Conservation (phyloP, 2,888 invertebrate species). For the Apotomis turbidana region DNA sequence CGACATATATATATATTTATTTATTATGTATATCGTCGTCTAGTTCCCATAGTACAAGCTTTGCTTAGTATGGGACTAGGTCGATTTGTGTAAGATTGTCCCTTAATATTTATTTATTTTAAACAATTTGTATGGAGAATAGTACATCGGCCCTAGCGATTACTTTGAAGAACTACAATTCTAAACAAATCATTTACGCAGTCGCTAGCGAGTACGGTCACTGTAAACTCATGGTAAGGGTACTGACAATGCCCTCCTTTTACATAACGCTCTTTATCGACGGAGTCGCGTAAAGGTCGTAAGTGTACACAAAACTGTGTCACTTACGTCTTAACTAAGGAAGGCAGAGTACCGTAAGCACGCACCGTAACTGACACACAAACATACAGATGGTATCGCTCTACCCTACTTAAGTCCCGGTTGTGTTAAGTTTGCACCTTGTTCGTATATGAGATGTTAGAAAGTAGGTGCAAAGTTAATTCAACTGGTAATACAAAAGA, state of each 20-base stretch:
- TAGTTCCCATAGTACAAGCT: too few relatives aligned
- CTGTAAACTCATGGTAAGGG: too few relatives aligned
- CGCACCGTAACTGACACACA: slow-evolving; percentile 33
- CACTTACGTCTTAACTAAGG: neutral
- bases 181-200: too few relatives aligned
- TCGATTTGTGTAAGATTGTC: too few relatives aligned
- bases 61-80: too few relatives aligned
- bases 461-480: neutral
- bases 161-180: too few relatives aligned
- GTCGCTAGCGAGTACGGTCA: too few relatives aligned
- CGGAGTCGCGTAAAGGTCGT: neutral
- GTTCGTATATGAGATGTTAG: neutral
- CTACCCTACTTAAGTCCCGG: slow-evolving; percentile 7
- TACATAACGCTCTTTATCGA: neutral
- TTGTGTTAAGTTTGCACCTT: neutral
- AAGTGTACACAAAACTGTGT: neutral
- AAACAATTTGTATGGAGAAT: too few relatives aligned
- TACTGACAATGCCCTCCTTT: neutral
- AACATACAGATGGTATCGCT: slow-evolving; percentile 32
- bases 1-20: too few relatives aligned
- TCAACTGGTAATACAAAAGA: neutral
- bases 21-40: too few relatives aligned
- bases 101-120: too few relatives aligned
- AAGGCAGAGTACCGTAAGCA: slow-evolving; percentile 14
- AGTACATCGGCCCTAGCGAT: too few relatives aligned